These are phyloP conservation scores for Eulacestoma nigropectus DNA, from an alignment of 2,113 vertebrate genomes.

Conservation along the genomic window DNA sequence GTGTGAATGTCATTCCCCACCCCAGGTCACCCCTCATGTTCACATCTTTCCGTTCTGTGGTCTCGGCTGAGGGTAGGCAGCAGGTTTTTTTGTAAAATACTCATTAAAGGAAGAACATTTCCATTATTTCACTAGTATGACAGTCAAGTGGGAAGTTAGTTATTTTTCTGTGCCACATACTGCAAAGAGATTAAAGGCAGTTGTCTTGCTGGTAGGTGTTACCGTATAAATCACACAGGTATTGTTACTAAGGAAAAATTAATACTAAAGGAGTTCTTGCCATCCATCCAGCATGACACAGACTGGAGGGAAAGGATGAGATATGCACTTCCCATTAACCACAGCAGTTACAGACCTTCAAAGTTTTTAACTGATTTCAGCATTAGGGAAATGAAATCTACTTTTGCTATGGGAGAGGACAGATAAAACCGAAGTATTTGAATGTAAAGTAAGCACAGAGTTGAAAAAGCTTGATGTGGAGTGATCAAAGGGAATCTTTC, in stretches of 20 bases:
- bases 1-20: neutral
- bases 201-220: neutral
- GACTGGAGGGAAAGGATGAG: neutral
- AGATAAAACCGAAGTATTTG: neutral
- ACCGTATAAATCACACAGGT: neutral
- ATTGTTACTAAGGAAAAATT: neutral
- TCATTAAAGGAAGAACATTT: neutral
- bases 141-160: neutral
- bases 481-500: constrained; percentile 42
- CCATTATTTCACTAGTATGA: neutral
- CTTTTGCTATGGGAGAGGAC: neutral
- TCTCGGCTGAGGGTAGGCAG: neutral
- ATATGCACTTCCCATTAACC: neutral
- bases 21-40: neutral
- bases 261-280: neutral
- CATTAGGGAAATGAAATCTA: neutral
- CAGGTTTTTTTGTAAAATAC: neutral
- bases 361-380: constrained; percentile 6
- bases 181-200: neutral
- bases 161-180: neutral
- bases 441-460: neutral
- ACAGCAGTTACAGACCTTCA: neutral
- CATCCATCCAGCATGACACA: neutral
- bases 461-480: neutral
- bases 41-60: neutral